phyloP scores from a whole-genome alignment of 2,113 vertebrate genomes.

The Percina caprodes region DNA sequence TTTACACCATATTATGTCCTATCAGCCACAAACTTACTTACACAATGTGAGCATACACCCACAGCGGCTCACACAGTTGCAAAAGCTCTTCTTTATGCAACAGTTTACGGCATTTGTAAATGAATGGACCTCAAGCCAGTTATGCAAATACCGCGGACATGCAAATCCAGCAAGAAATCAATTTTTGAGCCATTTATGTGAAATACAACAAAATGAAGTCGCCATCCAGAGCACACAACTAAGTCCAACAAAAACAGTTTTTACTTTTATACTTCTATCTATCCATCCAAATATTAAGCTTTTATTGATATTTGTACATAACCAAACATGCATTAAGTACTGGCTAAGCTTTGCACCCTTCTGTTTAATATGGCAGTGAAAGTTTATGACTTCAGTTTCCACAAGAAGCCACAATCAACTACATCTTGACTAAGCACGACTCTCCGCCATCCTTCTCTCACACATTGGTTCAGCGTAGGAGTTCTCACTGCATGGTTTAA shows the following conservation, averaged over 20 bases:
- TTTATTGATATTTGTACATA: constrained; percentile 25
- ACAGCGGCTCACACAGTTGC: constrained; percentile 29
- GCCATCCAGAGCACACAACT: neutral
- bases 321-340: constrained; percentile 22
- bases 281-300: neutral
- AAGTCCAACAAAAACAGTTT: neutral
- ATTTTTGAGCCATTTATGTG: constrained; percentile 30
- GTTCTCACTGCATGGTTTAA: constrained; percentile 69
- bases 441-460: constrained; percentile 42
- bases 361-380: constrained; percentile 52
- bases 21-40: constrained; percentile 22
- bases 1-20: constrained; percentile 39
- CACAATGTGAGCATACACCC: constrained; percentile 37
- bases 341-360: constrained; percentile 17
- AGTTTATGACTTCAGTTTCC: constrained; percentile 55
- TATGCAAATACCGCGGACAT: constrained; percentile 39
- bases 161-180: constrained; percentile 38
- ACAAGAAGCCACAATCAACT: constrained; percentile 44
- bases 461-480: constrained; percentile 46
- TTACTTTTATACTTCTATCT: neutral
- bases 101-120: constrained; percentile 61
- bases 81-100: constrained; percentile 23
- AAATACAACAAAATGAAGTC: constrained; percentile 19
- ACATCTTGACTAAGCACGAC: constrained; percentile 37
- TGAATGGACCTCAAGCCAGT: constrained; percentile 48